phyloP scores from a whole-genome alignment of 1,140 invertebrate genomes.

The Calliopsis andreniformis region DNA sequence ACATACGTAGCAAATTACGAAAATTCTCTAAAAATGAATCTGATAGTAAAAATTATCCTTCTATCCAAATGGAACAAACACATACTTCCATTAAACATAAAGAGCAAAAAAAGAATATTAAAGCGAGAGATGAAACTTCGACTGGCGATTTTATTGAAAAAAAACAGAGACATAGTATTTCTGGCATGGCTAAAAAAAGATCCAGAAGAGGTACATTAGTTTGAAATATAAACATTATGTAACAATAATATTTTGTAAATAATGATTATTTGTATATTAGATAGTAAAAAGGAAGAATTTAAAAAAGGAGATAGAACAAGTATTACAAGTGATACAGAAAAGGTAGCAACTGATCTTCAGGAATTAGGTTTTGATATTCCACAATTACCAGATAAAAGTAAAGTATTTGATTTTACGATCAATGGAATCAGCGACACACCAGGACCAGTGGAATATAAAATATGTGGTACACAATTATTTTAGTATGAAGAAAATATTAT shows the following conservation, averaged over 20 bases:
- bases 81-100: background rate
- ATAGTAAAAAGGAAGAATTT: no score
- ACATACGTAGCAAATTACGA: background rate
- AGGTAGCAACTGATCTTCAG: background rate
- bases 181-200: background rate
- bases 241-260: no score
- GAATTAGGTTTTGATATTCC: background rate
- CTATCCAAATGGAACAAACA: background rate
- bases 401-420: constrained; percentile 46
- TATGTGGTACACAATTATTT: constrained; percentile 47
- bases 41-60: background rate
- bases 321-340: background rate
- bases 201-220: background rate
- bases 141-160: background rate
- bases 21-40: background rate
- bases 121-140: background rate
- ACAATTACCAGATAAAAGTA: constrained; percentile 1
- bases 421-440: constrained; percentile 34
- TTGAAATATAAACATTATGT: background rate
- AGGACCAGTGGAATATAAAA: constrained; percentile 50
- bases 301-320: background rate
- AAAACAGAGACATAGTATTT: background rate
- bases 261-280: background rate
- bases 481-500: no score
- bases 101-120: background rate